Evolutionary conservation across 1,140 invertebrate species (phyloP), one percentile per base, ranked within the genome.

Genomic region (Melitaea cinxia): DNA sequence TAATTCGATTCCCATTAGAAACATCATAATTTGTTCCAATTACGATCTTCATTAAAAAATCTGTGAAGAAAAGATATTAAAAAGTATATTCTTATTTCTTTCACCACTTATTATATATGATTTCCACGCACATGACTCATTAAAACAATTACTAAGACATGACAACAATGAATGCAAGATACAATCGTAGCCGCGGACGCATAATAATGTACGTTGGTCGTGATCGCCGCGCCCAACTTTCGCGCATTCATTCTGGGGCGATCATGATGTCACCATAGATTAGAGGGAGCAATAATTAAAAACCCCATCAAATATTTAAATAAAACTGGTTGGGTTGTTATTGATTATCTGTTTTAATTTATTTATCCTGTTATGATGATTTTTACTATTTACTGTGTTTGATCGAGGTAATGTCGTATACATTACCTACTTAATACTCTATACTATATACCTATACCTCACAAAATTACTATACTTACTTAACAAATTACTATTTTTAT

Each of bases 181-280:
- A 75, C 56, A 65, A 73, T 78, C 72, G 45, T 49, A 57, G 66
- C 65, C 58, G 57, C 66, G 55, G 24, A 64, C 70, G 59, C 52
- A 60, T 65, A 68, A 70, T 65, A 74, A 68, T 63, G 70, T 73
- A 77, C 73, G 65, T 53, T 68, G 37, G 66, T 79, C 82, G 83
- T 86, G 83, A 85, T 70, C 54, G 72, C 62, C 78, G 76, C 76
- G 70, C 74, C 76, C 75, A 83, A 81, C 83, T 88, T 88, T 89
- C 83, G 76, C 80, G 70, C 77, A 74, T 80, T 80, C 77, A 79
- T 81, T 68, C 74, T 53, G 74, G 72, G 61, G 61, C 69, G 66
- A 70, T 68, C 72, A 63, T 78, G 75, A 77, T 69, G 75, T 80
- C 77, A 79, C 56, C 23, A 45, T 14, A 45, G 55, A 17, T 21